Base-by-base conservation (phyloP, 2,113 vertebrate species). In the Phodopus roborovskii region DNA sequence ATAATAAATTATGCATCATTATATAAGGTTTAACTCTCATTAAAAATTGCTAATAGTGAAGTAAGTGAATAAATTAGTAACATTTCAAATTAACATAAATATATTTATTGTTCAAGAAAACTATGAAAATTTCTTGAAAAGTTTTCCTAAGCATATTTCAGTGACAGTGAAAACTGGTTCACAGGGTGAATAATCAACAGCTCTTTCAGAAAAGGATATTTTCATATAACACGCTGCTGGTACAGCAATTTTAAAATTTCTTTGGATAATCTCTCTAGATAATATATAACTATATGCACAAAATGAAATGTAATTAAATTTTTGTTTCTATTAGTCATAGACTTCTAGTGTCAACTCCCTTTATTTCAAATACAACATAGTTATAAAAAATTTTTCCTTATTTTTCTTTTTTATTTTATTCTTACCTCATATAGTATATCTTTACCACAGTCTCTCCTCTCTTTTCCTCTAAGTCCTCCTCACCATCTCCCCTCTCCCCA, bases 111-210 rank as follows among this genome's bases (percentile, higher is more conserved):
- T 73, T 71, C 26, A 86, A 93, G 86, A 85, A 56, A 75, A 58
- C 30, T 62, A 70, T 85, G 11, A 86, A 89, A 60, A 74, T 77
- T 71, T n/a, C 83, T 95, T 92, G 0, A 62, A 90, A 92, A 82
- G 0, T 4, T 82, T 88, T 48, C 45, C 74, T 79, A 17, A 74
- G 28, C 39, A 70, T 93, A 66, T 79, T 10, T 56, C 92, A 28
- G 78, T 93, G 68, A 74, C 20, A 48, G 12, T 62, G 78, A 86
- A 95, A 93, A 93, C 78, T n/a, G 73, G 1, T 87, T 95, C 48
- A 83, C 36, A 90, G 53, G 78, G 11, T 94, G 85, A 86, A 83
- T 64, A 92, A 79, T 48, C 58, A 68, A 45, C 60, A 77, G 62
- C 1, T 13, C 91, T 33, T 94, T 48, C 0, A 64, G 11, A 56